Base-by-base conservation (phyloP, 2,797 vertebrate genomes). In the Echeneis naucrates region DNA sequence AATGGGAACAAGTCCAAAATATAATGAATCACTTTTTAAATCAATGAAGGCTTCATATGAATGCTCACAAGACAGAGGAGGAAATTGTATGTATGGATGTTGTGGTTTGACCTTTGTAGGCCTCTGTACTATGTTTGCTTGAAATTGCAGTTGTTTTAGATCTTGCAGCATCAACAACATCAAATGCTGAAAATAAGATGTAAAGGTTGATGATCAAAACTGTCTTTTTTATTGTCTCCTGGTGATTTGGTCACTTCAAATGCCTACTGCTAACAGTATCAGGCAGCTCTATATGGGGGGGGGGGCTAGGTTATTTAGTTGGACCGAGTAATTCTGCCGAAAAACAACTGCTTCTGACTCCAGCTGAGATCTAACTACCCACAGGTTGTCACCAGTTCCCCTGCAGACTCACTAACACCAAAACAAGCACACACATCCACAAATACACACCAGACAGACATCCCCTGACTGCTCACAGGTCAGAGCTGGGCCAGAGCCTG, bases 401-500 rank as follows among this genome's bases (percentile, higher is more conserved):
- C 60, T 45, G 19, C 79, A 61, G 66, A 64, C 26, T 65, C 53
- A 30, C 42, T 55, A 60, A 48, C 63, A 24, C 16, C 5, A 21
- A 82, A 83, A 81, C 68, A 78, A 52, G 47, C 24, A 37, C 3
- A 60, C 33, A 32, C 12, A 59, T 26, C 59, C 74, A 57, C 48
- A 80, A 70, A 77, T 14, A 66, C 72, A 59, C 63, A 30, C 3
- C 68, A 81, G 53, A 67, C 58, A 16, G 37, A 57, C 64, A 44
- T 44, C 27, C 35, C 65, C 37, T 69, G 72, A 65, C n/a, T 55
- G 42, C 76, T 48, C 66, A 3, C 54, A 26, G 81, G 89, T 89
- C 85, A 81, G 60, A 60, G 33, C 26, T 17, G 1, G 76, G 76
- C 57, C 50, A 70, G 16, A 47, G 44, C 16, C 59, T 81, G 72